Percentiles rank a stretch among this genome's conserved stretches.
phyloP scores from a whole-genome alignment of 2,797 vertebrate genomes.

The Danio aesculapii region DNA sequence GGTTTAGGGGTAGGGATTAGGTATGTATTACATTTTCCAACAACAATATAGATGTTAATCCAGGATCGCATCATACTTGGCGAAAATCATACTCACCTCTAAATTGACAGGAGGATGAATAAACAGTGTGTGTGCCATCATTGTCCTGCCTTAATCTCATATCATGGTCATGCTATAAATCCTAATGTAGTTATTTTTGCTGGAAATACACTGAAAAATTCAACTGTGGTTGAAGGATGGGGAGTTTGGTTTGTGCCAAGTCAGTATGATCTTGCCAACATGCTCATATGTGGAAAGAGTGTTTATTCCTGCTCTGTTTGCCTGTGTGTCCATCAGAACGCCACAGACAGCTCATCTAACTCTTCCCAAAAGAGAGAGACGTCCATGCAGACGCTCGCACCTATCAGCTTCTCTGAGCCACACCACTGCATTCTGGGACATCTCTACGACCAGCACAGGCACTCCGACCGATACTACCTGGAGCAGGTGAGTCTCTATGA shows the following conservation, averaged over 20 bases:
- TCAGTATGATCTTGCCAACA: constrained; percentile 19
- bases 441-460: constrained; percentile 85
- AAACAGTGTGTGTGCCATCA: no score
- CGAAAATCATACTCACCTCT: no score
- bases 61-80: no score
- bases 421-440: constrained; percentile 90
- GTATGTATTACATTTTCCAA: no score
- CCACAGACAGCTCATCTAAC: constrained; percentile 97
- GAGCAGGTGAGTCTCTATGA: constrained; percentile 81
- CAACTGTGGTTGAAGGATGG: not conserved
- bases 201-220: not conserved
- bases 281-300: constrained; percentile 11
- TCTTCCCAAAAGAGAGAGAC: constrained; percentile 94
- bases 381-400: constrained; percentile 80
- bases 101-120: no score
- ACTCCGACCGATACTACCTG: constrained; percentile 86
- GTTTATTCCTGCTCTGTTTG: constrained; percentile 21
- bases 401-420: constrained; percentile 85
- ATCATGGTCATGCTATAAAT: not conserved
- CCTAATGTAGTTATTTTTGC: not conserved
- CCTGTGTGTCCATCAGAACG: constrained; percentile 78
- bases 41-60: no score
- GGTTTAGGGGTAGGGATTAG: no score
- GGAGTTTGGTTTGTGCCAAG: not conserved
- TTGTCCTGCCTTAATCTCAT: no score